Evolutionary conservation across 2,113 vertebrate species (phyloP), one percentile per base, ranked within the genome.

Genomic region (Nannobrachium achirus): DNA sequence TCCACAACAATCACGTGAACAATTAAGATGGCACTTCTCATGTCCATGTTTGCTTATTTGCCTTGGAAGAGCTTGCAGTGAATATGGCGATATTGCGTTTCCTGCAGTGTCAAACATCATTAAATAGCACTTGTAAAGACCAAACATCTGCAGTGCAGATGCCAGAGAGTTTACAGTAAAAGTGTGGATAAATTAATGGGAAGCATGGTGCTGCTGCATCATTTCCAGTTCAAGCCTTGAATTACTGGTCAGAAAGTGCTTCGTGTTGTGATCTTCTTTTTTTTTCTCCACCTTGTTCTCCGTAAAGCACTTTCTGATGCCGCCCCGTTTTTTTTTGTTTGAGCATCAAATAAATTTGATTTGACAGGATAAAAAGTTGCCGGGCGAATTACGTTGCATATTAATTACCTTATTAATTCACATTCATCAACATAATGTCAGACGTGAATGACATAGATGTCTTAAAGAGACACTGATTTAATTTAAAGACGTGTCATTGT

Each of bases 111-210:
- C 86, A 89, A 84, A 85, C 51, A 9, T 20, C 11, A 19, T 20
- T 82, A 88, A 90, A 83, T 45, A 79, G 78, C 68, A 15, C 68
- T 84, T 83, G 46, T 89, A 89, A 90, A 90, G 81, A 61, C 69
- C 79, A 38, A 66, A 68, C 81, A 72, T 87, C 87, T 83, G 87
- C 84, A 70, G 72, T 78, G 75, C 79, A 75, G 76, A 87, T 74
- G 80, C 82, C 82, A 71, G 82, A 74, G 83, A 85, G 76, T 87
- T 86, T 82, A 84, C 84, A 86, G 85, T 88, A 87, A 83, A 88
- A 82, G 89, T 89, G 86, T 63, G 75, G 72, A 80, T 90, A 85
- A 86, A 90, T 87, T 82, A 71, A 82, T 52, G 14, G 80, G 81
- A 82, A 68, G 63, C 53, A 49, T 33, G 25, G 66, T 13, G 64